These are phyloP conservation scores for Hozukius guyotensis DNA, from an alignment of 2,797 vertebrate species.

Conservation along the genomic window DNA sequence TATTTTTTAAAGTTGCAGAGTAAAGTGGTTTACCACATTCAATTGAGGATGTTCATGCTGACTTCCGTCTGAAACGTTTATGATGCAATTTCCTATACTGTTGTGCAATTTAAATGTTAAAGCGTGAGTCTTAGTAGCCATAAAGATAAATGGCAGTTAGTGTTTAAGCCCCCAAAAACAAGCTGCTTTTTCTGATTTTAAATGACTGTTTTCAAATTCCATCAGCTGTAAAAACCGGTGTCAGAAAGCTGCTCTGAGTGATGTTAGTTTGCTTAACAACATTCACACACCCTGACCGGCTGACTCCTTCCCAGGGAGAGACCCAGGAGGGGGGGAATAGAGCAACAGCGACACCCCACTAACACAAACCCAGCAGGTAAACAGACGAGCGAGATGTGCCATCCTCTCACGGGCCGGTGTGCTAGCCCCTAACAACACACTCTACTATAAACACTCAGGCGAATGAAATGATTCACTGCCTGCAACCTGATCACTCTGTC, in stretches of 20 bases:
- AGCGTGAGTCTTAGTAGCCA: neutral
- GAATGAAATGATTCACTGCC: conserved; percentile 31
- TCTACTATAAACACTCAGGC: conserved; percentile 24
- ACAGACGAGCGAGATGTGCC: conserved; percentile 2
- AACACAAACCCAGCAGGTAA: conserved; percentile 52
- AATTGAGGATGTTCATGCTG: neutral
- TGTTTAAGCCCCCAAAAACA: neutral
- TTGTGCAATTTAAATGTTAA: conserved; percentile 55
- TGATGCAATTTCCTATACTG: conserved; percentile 55
- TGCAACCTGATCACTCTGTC: conserved; percentile 57
- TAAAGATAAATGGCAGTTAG: neutral
- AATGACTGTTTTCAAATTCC: conserved; percentile 2
- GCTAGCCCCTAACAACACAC: conserved; percentile 29
- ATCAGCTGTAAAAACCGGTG: conserved; percentile 5
- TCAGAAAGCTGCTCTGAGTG: conserved; percentile 22
- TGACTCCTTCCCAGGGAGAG: conserved; percentile 34
- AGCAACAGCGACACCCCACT: conserved; percentile 39
- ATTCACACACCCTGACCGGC: conserved; percentile 42
- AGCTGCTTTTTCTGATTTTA: neutral
- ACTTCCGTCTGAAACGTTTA: conserved; percentile 24
- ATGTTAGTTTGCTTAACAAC: conserved; percentile 60
- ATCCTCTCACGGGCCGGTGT: neutral
- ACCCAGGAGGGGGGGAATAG: conserved; percentile 9
- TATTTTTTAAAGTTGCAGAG: conserved; percentile 25
- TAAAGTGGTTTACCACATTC: conserved; percentile 55